Evolutionary conservation across 1,140 invertebrate species (phyloP).

Genomic region (Drosophila sulfurigaster): DNA sequence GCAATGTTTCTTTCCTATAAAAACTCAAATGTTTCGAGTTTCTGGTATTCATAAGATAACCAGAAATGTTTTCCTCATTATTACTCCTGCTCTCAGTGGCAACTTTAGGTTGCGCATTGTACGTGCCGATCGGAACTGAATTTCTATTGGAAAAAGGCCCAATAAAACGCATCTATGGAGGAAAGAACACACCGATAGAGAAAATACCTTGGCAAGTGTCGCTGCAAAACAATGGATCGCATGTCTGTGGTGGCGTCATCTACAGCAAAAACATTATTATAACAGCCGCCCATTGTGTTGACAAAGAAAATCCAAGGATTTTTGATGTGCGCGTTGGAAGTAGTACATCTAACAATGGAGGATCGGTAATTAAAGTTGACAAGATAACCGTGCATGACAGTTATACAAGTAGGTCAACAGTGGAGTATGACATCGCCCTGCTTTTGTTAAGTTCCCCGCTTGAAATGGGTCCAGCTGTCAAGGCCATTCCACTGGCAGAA

Average conservation of each 20-base stretch:
- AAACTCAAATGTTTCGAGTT: no score
- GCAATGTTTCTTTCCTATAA: no score
- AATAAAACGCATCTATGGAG: no score
- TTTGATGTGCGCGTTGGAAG: neutral
- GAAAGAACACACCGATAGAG: no score
- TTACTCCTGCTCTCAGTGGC: no score
- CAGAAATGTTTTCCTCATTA: no score
- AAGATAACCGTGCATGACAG: neutral
- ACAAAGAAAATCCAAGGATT: no score
- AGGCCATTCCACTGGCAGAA: slow-evolving; percentile 1
- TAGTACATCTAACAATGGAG: neutral
- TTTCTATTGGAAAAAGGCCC: no score
- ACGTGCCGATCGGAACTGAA: no score
- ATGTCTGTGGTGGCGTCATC: slow-evolving; percentile 31
- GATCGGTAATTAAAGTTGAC: neutral
- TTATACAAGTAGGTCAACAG: neutral
- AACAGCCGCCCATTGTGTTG: slow-evolving; percentile 33
- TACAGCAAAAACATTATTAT: slow-evolving; percentile 22
- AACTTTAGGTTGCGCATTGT: no score
- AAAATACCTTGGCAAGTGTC: no score
- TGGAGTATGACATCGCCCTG: slow-evolving; percentile 27
- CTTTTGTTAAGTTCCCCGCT: slow-evolving; percentile 2
- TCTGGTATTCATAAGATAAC: no score
- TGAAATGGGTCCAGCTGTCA: neutral
- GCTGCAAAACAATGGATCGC: neutral